Evolutionary conservation across 1,140 invertebrate genomes (phyloP), one percentile per base, ranked within the genome.

Genomic region (Ephestia elutella): DNA sequence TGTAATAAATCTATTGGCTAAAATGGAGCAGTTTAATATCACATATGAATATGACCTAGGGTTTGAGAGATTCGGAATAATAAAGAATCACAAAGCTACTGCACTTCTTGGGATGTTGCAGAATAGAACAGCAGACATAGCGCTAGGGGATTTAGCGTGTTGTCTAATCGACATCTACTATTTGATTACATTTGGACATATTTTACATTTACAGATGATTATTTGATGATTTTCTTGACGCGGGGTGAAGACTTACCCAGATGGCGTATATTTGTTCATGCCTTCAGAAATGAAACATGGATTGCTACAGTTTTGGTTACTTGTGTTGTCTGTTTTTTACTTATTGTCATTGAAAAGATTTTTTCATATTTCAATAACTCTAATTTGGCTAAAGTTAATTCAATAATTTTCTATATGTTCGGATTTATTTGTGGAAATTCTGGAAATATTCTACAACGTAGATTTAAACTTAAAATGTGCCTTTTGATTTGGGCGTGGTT

Each of bases 401-500:
- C 21, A 3, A 25, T 25, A 53, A n/a, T 20, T 13, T 53, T 25
- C 18, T 53, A 20, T 25, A 53, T 53, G 19, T 53, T 53, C 9
- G 20, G 20, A 1, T 5, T 2, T 53, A 25, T 53, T n/a, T 53
- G 19, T n/a, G 19, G 13, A 5, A n/a, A 53, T 53, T 25, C 21
- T 11, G 21, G 21, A 53, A n/a, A 5, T 5, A 20, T 53, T 53
- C 5, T 53, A 25, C 50, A 25, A 25, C 19, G 21, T 0, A 53
- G 20, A 11, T 44, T 15, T 18, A 53, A 25, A 53, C 28, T 49
- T 57, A 56, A 53, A 55, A 57, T 63, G 15, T 5, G 38, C n/a
- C 38, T 44, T 5, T 44, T 15, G n/a, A 10, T 60, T 53, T 59
- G 54, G 57, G 49, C 25, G 32, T 58, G 49, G 50, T 59, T 30